These are phyloP conservation scores for Haplochromis vanheusdeni DNA, from an alignment of 2,113 vertebrate genomes.

Conservation along the genomic window DNA sequence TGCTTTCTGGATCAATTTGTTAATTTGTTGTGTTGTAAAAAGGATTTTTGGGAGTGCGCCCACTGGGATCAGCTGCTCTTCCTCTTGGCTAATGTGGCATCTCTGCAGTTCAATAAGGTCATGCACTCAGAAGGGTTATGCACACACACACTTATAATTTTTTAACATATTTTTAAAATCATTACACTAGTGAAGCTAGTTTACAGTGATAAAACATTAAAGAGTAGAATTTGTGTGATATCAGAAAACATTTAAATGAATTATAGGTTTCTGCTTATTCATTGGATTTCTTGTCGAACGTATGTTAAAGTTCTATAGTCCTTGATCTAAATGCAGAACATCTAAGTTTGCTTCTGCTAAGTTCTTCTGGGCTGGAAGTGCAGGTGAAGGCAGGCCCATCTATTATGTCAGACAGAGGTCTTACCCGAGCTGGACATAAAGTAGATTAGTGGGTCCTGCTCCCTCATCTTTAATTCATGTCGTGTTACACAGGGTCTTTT, in stretches of 20 bases:
- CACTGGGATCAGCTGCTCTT: conserved; percentile 37
- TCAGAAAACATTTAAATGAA: neutral
- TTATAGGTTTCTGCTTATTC: neutral
- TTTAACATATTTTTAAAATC: neutral
- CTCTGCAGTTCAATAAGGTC: conserved; percentile 37
- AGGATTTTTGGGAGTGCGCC: conserved; percentile 21
- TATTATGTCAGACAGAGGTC: conserved; percentile 3
- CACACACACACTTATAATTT: neutral
- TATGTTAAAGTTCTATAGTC: neutral
- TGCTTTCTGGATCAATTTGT: conserved; percentile 63
- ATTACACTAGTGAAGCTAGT: neutral
- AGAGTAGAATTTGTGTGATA: neutral
- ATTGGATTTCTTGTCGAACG: neutral
- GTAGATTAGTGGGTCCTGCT: conserved; percentile 23
- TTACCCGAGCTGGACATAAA: conserved; percentile 25
- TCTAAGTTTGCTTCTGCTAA: neutral
- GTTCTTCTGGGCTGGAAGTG: neutral
- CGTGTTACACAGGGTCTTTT: conserved; percentile 19
- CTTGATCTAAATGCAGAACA: neutral
- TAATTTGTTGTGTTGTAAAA: conserved; percentile 56
- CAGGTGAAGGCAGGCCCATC: neutral
- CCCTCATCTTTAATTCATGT: conserved; percentile 71
- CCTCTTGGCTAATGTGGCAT: conserved; percentile 37
- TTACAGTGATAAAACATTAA: neutral
- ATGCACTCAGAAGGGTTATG: conserved; percentile 8